Evolutionary conservation across 2,888 invertebrate genomes (phyloP).

Genomic region (Polietes domitor): DNA sequence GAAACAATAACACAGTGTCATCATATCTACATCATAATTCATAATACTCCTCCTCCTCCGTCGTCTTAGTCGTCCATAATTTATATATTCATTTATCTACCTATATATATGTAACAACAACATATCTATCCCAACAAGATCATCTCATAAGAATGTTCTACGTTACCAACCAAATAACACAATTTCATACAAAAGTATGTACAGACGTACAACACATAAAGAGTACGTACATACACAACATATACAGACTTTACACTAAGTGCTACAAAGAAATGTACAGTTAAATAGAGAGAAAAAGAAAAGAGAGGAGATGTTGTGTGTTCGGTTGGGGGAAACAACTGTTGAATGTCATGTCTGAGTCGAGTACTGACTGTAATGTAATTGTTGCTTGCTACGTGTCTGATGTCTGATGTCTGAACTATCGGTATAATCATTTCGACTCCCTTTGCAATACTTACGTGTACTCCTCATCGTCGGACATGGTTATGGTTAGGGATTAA

Average conservation of each 20-base stretch:
- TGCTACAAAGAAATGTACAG: background rate
- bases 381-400: background rate
- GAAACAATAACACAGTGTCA: conserved; percentile 44
- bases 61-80: background rate
- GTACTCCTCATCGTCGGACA: conserved; percentile 98
- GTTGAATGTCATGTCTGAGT: conserved; percentile 6
- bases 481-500: conserved; percentile 86
- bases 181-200: no score
- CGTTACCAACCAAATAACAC: background rate
- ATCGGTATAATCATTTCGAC: background rate
- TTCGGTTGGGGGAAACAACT: background rate
- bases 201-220: background rate
- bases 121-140: background rate
- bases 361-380: background rate
- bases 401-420: background rate
- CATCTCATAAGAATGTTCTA: background rate
- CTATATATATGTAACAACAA: background rate
- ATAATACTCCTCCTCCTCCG: no score
- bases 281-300: background rate
- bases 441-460: conserved; percentile 86
- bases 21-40: background rate
- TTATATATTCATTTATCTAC: no score
- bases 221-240: background rate
- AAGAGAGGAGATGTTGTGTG: background rate
- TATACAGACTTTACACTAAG: background rate